These are phyloP conservation scores for Lithophane semibrunnea DNA, from an alignment of 2,888 invertebrate genomes.

Conservation along the genomic window DNA sequence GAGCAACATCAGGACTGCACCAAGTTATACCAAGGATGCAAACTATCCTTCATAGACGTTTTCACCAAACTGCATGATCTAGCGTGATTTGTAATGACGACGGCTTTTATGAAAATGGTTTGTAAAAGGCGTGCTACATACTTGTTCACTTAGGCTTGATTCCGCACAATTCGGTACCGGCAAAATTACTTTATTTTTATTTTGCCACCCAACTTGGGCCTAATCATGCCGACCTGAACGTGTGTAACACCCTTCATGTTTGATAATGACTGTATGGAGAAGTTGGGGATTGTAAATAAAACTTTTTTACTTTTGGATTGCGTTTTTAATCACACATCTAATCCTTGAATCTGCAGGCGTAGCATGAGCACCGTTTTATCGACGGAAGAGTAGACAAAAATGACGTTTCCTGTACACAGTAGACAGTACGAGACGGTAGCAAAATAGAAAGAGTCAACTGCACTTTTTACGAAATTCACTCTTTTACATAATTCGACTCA, in stretches of 20 bases:
- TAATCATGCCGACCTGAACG: background rate
- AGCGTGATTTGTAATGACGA: conserved; percentile 24
- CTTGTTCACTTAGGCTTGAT: background rate
- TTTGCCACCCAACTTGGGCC: background rate
- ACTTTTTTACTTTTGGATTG: background rate
- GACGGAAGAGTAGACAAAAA: no score
- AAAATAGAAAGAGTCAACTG: no score
- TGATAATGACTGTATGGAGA: background rate
- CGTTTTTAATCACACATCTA: background rate
- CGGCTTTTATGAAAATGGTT: background rate
- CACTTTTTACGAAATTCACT: no score
- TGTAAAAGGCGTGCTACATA: background rate
- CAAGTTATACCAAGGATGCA: conserved; percentile 78
- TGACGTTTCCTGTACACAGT: no score
- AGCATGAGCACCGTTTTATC: no score
- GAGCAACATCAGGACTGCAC: conserved; percentile 79
- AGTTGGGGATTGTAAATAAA: conserved; percentile 17
- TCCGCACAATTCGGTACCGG: background rate
- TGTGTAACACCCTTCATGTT: background rate
- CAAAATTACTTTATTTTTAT: background rate
- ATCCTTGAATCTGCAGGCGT: background rate
- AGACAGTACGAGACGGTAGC: no score
- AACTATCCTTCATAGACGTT: conserved; percentile 83
- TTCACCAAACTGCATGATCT: conserved; percentile 79
- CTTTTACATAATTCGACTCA: no score